Conservation (phyloP, 1,140 invertebrate species). For the Scaptomyza graminum region DNA sequence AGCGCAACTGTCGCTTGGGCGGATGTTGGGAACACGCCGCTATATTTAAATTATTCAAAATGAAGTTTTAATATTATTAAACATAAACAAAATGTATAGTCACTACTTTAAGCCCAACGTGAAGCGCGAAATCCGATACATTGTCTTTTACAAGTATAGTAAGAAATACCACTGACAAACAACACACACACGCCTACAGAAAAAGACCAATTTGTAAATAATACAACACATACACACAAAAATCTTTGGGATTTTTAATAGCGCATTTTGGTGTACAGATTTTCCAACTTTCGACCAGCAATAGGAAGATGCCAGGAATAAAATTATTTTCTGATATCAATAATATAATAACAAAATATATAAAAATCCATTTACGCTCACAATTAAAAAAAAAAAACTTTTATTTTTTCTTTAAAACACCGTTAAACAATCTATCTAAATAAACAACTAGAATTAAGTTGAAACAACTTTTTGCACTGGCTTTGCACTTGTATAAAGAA, state of each 20-base stretch:
- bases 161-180: conserved; percentile 56
- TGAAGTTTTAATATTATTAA: conserved; percentile 79
- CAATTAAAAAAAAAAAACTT: conserved; percentile 59
- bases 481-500: conserved; percentile 80
- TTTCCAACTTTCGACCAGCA: conserved; percentile 35
- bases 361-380: conserved; percentile 54
- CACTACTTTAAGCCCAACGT: conserved; percentile 81
- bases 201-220: conserved; percentile 68
- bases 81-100: conserved; percentile 83
- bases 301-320: conserved; percentile 64
- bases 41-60: conserved; percentile 76
- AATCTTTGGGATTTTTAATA: conserved; percentile 68
- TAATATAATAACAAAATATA: conserved; percentile 9
- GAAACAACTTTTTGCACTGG: conserved; percentile 80
- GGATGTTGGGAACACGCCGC: conserved; percentile 12
- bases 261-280: conserved; percentile 74
- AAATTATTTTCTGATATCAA: conserved; percentile 74
- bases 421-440: conserved; percentile 27
- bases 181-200: conserved; percentile 49
- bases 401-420: conserved; percentile 71
- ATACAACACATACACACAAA: conserved; percentile 39
- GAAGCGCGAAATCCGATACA: conserved; percentile 21
- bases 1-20: conserved; percentile 12
- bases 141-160: conserved; percentile 57
- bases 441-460: conserved; percentile 53